Evolutionary conservation across 2,888 invertebrate genomes (phyloP).

Genomic region (Drosophila borborema): DNA sequence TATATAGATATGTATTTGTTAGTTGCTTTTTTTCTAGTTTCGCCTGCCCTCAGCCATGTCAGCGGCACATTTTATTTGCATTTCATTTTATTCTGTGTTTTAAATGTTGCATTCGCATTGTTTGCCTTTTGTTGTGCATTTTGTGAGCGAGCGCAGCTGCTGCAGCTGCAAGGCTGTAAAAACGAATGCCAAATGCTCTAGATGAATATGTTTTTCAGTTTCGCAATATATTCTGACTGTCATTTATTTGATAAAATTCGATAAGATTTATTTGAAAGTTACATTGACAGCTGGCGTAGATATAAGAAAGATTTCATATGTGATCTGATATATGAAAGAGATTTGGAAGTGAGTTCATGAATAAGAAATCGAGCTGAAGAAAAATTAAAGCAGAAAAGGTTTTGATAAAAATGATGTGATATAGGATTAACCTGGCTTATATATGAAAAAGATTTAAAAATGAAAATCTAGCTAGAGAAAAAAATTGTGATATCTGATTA

Average conservation of each 20-base stretch:
- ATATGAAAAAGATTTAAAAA: too few species aligned
- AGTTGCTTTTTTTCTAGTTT: constrained; percentile 15
- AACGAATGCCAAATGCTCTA: constrained; percentile 37
- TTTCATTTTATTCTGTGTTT: constrained; percentile 55
- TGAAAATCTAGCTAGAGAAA: too few species aligned
- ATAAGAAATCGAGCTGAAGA: neutral
- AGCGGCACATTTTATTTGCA: constrained; percentile 49
- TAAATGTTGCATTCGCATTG: constrained; percentile 57
- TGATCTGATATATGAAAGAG: too few species aligned
- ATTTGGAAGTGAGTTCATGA: too few species aligned
- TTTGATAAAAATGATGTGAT: too few species aligned
- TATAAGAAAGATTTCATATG: neutral
- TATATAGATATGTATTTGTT: constrained; percentile 1
- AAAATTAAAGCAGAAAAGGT: neutral
- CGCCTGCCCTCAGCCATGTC: constrained; percentile 9
- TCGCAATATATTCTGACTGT: neutral
- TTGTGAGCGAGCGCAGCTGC: constrained; percentile 1
- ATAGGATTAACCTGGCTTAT: too few species aligned
- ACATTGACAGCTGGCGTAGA: neutral
- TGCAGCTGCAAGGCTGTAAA: constrained; percentile 3
- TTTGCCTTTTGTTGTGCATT: constrained; percentile 33
- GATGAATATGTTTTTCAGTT: neutral
- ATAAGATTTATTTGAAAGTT: too few species aligned
- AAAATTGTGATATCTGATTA: too few species aligned
- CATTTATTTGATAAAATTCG: neutral